Percentiles rank a stretch among this genome's conserved stretches.
These are phyloP conservation scores for Trinectes maculatus DNA, from an alignment of 2,113 vertebrate species.

Conservation along the genomic window DNA sequence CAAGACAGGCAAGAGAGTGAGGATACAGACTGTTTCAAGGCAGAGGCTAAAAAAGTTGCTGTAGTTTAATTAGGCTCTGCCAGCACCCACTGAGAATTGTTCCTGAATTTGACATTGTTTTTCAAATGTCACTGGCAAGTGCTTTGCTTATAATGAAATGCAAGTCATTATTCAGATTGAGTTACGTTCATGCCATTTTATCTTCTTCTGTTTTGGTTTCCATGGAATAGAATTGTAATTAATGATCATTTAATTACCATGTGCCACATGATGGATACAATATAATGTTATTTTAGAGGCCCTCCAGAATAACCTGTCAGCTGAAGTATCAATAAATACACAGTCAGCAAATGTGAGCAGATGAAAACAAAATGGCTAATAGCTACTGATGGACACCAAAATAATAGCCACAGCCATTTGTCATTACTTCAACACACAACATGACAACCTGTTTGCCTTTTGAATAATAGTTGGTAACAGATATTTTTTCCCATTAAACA, in stretches of 20 bases:
- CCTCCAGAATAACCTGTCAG: slow-evolving; percentile 42
- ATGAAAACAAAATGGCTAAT: slow-evolving; percentile 20
- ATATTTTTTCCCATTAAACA: background rate
- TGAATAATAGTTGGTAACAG: no score
- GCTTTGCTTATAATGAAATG: slow-evolving; percentile 61
- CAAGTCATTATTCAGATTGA: slow-evolving; percentile 65
- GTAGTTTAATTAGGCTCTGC: slow-evolving; percentile 74
- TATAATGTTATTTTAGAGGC: slow-evolving; percentile 30
- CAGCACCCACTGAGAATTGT: slow-evolving; percentile 68
- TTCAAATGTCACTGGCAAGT: slow-evolving; percentile 77
- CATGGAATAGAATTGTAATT: slow-evolving; percentile 43
- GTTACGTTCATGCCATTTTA: slow-evolving; percentile 31
- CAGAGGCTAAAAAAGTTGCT: slow-evolving; percentile 30
- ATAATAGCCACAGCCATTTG: background rate
- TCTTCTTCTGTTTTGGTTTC: slow-evolving; percentile 19
- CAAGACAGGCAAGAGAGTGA: slow-evolving; percentile 12
- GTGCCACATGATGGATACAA: slow-evolving; percentile 37
- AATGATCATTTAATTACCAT: slow-evolving; percentile 57
- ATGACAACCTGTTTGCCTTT: slow-evolving; percentile 27
- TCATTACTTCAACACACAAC: slow-evolving; percentile 15
- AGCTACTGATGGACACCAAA: slow-evolving; percentile 15
- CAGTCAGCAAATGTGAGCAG: slow-evolving; percentile 15
- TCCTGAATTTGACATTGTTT: slow-evolving; percentile 75
- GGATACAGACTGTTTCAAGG: slow-evolving; percentile 40
- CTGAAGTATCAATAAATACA: slow-evolving; percentile 11